phyloP scores from a whole-genome alignment of 92 coral and sea anemone genomes.

The Phymanthus crucifer region DNA sequence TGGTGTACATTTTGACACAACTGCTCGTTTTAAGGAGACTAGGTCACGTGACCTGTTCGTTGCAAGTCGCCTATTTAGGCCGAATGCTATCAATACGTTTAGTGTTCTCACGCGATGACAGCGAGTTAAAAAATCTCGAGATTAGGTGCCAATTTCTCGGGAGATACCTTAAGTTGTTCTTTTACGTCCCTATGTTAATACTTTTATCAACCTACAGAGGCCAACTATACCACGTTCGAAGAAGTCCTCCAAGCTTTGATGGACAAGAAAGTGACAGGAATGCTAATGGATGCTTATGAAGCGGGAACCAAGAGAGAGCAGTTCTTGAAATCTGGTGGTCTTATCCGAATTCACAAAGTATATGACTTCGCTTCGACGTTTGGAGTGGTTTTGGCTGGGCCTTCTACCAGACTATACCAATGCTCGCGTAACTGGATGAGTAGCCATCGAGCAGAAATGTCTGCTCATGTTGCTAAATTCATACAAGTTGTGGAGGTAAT shows the following conservation, averaged over 20 bases:
- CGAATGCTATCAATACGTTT: no score
- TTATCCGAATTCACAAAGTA: constrained; percentile 53
- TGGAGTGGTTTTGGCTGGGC: constrained; percentile 82
- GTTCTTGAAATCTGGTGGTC: constrained; percentile 37
- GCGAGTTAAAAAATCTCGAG: no score
- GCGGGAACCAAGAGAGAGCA: constrained; percentile 63
- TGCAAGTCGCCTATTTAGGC: no score
- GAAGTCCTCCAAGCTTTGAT: constrained; percentile 64
- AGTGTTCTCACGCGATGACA: no score
- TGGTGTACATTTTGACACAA: no score
- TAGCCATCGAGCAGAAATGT: constrained; percentile 57
- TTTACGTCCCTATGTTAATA: background rate
- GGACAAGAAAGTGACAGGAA: constrained; percentile 60
- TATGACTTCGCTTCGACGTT: constrained; percentile 69
- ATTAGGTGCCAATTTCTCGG: no score
- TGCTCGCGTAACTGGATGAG: constrained; percentile 75
- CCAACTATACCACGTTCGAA: constrained; percentile 54
- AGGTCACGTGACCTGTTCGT: no score
- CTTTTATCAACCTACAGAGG: constrained; percentile 19
- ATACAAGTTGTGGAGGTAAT: constrained; percentile 53
- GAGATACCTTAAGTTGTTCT: no score
- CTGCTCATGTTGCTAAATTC: constrained; percentile 52
- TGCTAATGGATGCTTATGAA: constrained; percentile 74
- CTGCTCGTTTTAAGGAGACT: no score
- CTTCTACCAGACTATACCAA: constrained; percentile 53